Evolutionary conservation across 2,113 vertebrate species (phyloP), one percentile per base, ranked within the genome.

Genomic region (Polypterus senegalus): DNA sequence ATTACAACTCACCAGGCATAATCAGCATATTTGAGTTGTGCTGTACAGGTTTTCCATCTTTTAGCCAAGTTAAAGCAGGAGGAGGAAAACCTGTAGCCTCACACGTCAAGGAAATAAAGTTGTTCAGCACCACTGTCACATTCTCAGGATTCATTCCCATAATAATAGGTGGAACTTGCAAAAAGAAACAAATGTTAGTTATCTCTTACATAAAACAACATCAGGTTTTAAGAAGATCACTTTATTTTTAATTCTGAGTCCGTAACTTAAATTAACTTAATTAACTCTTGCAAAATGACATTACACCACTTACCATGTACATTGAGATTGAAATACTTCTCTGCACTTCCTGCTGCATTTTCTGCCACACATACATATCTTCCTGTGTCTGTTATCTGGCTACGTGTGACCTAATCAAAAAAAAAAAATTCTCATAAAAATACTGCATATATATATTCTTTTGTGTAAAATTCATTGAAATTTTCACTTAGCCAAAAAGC

Each of bases 241-340:
- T 52, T 52, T 52, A 52, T 10, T 52, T 52, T 10, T 10, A 52
- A 52, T 27, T 27, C 27, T 27, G 27, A 27, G 27, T 27, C 27
- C 2, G 27, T 27, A 27, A 27, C 27, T 27, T 27, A 27, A 27
- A 27, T 27, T 27, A 27, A 27, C 27, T 27, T 27, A 27, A 27
- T 27, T 27, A 27, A 27, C 27, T 27, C 27, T 27, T 27, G 27
- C 27, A 27, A 27, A 1, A 27, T 27, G 2, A 27, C 27, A 27
- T 27, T 27, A 27, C 27, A 48, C 48, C 54, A 69, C 92, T 88
- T 74, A 99, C 96, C 81, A 0, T 96, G 88, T 68, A 98, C 88
- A 49, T 97, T 91, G 53, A 99, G 83, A 71, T 97, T 92, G 68
- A 96, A 97, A 47, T 82, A 83, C 65, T 97, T 98, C 65, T 95